Conservation (phyloP, 2,797 vertebrate genomes). For the Mycteria americana region DNA sequence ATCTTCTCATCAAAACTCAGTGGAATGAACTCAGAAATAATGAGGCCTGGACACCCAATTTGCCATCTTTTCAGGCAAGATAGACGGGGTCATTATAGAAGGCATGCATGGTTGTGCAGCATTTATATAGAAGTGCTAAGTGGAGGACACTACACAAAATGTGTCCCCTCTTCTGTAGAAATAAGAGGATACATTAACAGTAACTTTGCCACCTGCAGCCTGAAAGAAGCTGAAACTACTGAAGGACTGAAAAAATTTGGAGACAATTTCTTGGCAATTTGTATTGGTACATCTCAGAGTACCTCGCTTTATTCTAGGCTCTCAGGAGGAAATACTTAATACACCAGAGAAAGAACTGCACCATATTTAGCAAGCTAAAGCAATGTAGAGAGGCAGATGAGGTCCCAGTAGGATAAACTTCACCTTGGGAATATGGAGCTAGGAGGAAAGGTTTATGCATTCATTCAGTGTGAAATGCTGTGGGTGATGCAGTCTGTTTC, state of each 20-base stretch:
- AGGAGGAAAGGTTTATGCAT: not conserved
- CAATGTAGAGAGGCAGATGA: not conserved
- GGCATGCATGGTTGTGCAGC: not conserved
- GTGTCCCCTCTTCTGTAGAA: not conserved
- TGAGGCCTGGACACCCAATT: not conserved
- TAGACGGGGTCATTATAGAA: not conserved
- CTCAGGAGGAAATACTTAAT: not conserved
- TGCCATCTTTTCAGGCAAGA: not conserved
- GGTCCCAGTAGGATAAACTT: not conserved
- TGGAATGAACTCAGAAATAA: not conserved
- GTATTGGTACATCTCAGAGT: not conserved
- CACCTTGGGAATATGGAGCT: not conserved
- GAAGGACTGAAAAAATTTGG: not conserved
- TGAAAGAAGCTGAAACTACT: not conserved
- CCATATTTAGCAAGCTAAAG: not conserved
- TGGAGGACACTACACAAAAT: not conserved
- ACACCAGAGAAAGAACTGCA: not conserved
- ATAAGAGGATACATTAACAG: not conserved
- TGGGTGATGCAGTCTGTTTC: constrained; percentile 4
- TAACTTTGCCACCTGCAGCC: not conserved
- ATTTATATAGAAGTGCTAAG: not conserved
- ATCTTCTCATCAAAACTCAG: not conserved
- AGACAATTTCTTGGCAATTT: not conserved
- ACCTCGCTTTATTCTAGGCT: not conserved
- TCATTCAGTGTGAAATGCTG: not conserved